Evolutionary conservation across 2,888 invertebrate species (phyloP), one percentile per base, ranked within the genome.

Genomic region (Andrena bicolor): DNA sequence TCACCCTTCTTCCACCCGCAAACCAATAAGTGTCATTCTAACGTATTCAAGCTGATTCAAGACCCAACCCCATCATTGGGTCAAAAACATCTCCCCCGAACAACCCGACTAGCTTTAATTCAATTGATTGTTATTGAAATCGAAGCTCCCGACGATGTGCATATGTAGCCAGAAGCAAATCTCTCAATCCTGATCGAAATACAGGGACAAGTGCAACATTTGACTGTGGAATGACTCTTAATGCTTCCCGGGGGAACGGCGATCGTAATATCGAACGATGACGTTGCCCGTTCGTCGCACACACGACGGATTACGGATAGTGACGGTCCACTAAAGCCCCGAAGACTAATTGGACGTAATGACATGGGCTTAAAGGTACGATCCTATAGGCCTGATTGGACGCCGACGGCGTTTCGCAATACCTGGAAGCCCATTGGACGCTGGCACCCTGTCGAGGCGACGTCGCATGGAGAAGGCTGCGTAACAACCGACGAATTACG

Each of bases 331-430:
- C 76, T 76, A 70, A 75, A 82, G 82, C 86, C 87, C 80, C 76
- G 77, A 69, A 84, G 84, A 89, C 86, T 89, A 90, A 90, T 90
- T 88, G 87, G 82, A 80, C 86, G 83, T 90, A 91, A 91, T 90
- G 87, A 90, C 88, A 85, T 79, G 86, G 84, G 91, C 88, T 90
- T 89, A 89, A 80, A 88, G 84, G 82, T 80, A 76, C 86, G 82
- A 90, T 86, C 82, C 73, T 84, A 72, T 73, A 82, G 66, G 65
- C 76, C 69, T 86, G 90, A 91, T 91, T 91, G 91, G 89, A 88
- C 89, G 86, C 90, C 90, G 69, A 89, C 90, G 86, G 90, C 86
- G 91, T 87, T 86, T 89, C 88, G 90, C 90, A 89, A 87, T 88
- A 89, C 86, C 89, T 88, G 87, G 87, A 87, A 86, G 88, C 85